These are phyloP conservation scores for Trachelus troglodyta DNA, from an alignment of 2,888 invertebrate species.

Conservation along the genomic window DNA sequence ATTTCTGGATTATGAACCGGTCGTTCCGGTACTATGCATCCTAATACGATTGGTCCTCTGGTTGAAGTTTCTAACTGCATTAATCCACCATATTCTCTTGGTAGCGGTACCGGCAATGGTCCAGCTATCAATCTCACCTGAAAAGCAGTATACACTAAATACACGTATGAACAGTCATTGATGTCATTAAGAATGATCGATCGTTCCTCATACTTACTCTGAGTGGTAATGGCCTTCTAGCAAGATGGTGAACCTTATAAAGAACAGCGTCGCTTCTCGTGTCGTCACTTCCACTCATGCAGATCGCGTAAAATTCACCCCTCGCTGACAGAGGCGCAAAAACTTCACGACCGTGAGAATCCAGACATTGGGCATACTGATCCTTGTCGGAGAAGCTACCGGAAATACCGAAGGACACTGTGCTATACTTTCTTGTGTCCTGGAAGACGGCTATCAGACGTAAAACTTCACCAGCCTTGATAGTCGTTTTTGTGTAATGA, in stretches of 20 bases:
- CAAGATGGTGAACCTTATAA: constrained; percentile 68
- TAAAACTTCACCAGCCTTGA: constrained; percentile 68
- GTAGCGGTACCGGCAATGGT: constrained; percentile 61
- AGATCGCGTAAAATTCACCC: constrained; percentile 69
- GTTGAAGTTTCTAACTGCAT: constrained; percentile 64
- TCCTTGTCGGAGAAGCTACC: constrained; percentile 59
- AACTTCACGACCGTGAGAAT: constrained; percentile 64
- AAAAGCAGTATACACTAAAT: constrained; percentile 6
- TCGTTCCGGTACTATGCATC: constrained; percentile 67
- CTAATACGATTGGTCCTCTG: constrained; percentile 67
- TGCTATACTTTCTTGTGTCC: constrained; percentile 64
- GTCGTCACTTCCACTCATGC: constrained; percentile 64
- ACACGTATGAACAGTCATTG: not conserved
- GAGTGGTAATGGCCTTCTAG: constrained; percentile 67
- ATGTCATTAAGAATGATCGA: not conserved
- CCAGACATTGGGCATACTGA: constrained; percentile 69
- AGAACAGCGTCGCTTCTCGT: constrained; percentile 65
- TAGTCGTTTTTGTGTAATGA: constrained; percentile 68
- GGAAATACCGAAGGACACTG: constrained; percentile 62
- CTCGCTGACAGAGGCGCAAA: constrained; percentile 68
- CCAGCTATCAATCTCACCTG: constrained; percentile 68
- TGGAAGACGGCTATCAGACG: constrained; percentile 70
- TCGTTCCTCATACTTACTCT: constrained; percentile 46
- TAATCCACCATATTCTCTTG: constrained; percentile 63
- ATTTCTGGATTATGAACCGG: constrained; percentile 64